Evolutionary conservation across 2,113 vertebrate species (phyloP).

Genomic region (Beaufortia kweichowensis): DNA sequence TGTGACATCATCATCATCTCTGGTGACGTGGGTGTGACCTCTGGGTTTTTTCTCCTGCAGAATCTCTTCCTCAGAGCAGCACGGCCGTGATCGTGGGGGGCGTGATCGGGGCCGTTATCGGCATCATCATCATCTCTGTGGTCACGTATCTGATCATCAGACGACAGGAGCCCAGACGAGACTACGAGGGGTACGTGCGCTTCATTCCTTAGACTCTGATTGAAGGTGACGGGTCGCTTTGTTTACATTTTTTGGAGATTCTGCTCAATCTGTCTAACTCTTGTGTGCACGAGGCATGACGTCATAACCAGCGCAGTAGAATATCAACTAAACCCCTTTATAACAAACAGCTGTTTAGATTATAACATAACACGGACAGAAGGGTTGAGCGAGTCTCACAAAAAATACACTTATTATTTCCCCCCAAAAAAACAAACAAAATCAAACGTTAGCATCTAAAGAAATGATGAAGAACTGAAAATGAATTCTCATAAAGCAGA

Average conservation of each 20-base stretch:
- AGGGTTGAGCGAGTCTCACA: too few species aligned
- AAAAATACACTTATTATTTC: too few species aligned
- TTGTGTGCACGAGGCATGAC: background rate
- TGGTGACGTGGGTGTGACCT: background rate
- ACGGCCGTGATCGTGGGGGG: constrained; percentile 77
- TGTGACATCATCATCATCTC: background rate
- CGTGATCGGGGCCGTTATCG: constrained; percentile 78
- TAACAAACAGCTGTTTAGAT: too few species aligned
- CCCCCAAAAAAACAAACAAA: too few species aligned
- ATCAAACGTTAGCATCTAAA: too few species aligned
- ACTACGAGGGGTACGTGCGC: constrained; percentile 85
- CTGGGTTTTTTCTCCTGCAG: constrained; percentile 56
- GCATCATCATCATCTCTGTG: constrained; percentile 78
- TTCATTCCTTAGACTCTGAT: background rate
- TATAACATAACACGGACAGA: too few species aligned
- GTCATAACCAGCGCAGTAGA: background rate
- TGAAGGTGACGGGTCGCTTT: background rate
- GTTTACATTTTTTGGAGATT: too few species aligned
- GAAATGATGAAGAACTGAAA: too few species aligned
- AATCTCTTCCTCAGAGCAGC: constrained; percentile 67
- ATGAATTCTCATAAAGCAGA: too few species aligned
- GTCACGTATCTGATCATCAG: constrained; percentile 79
- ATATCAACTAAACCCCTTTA: too few species aligned
- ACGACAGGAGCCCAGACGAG: constrained; percentile 78
- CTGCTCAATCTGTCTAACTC: background rate